Evolutionary conservation across 2,888 invertebrate genomes (phyloP).

Genomic region (Siphlonurus alternatus): DNA sequence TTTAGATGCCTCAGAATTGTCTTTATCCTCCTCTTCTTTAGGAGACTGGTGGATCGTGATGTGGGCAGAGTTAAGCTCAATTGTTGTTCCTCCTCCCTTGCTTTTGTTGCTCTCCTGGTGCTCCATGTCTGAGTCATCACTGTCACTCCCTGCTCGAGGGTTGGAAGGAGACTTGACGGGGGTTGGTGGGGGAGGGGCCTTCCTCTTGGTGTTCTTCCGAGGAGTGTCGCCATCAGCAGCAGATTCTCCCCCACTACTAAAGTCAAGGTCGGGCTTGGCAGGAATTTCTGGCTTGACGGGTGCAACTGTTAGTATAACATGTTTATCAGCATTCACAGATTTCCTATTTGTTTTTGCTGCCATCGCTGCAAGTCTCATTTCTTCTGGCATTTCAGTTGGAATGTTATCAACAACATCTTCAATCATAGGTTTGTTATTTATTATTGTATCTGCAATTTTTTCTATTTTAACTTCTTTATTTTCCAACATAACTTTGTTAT

Average conservation of each 20-base stretch:
- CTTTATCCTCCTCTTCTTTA: constrained; percentile 32
- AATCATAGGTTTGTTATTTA: no score
- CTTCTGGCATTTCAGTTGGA: constrained; percentile 41
- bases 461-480: no score
- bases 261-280: constrained; percentile 21
- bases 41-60: constrained; percentile 49
- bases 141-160: constrained; percentile 17
- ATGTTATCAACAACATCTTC: neutral
- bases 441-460: no score
- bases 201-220: constrained; percentile 46
- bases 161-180: constrained; percentile 31
- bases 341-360: constrained; percentile 50
- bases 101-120: constrained; percentile 10
- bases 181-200: constrained; percentile 57
- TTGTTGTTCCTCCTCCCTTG: constrained; percentile 35
- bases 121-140: constrained; percentile 29
- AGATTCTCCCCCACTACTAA: constrained; percentile 16
- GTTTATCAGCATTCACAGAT: constrained; percentile 21
- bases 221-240: constrained; percentile 13
- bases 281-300: constrained; percentile 13
- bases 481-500: neutral
- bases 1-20: constrained; percentile 38
- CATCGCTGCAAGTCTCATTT: constrained; percentile 53
- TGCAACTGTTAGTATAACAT: neutral
- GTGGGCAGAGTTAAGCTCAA: constrained; percentile 55